These are phyloP conservation scores for Meghimatium bilineatum DNA, from an alignment of 2,888 invertebrate genomes.

Conservation along the genomic window DNA sequence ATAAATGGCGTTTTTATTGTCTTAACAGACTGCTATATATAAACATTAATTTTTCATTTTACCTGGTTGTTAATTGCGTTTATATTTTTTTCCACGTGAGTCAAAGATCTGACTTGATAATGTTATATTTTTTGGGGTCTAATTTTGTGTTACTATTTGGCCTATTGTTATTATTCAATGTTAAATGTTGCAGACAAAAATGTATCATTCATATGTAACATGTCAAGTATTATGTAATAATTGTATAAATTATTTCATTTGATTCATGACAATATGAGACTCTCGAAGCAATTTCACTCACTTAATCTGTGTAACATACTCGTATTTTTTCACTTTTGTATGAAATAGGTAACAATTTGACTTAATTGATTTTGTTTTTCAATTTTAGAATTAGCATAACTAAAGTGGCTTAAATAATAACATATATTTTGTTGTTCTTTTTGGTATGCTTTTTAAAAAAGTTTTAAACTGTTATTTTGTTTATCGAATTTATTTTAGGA, in stretches of 20 bases:
- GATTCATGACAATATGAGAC: constrained; percentile 17
- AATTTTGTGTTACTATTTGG: too few relatives aligned
- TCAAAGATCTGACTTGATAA: constrained; percentile 36
- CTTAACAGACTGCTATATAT: too few relatives aligned
- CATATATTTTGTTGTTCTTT: not conserved
- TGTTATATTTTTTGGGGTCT: constrained; percentile 9
- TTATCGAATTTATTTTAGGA: not conserved
- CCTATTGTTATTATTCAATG: constrained; percentile 3
- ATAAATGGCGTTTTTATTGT: too few relatives aligned
- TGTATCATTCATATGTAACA: constrained; percentile 9
- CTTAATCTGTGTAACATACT: constrained; percentile 3
- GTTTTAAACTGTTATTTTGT: not conserved
- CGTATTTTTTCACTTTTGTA: constrained; percentile 43
- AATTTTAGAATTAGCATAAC: constrained; percentile 6
- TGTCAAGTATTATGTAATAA: constrained; percentile 36
- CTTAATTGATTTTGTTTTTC: not conserved
- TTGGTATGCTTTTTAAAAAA: not conserved
- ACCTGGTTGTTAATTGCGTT: constrained; percentile 3
- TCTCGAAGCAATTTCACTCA: constrained; percentile 13
- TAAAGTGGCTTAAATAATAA: constrained; percentile 19
- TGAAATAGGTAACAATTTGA: not conserved
- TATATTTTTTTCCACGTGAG: constrained; percentile 22
- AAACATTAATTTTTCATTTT: not conserved
- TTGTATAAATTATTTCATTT: constrained; percentile 22
- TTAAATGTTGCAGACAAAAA: constrained; percentile 20